phyloP scores from a whole-genome alignment of 2,113 vertebrate genomes.

The Cardinalis cardinalis region DNA sequence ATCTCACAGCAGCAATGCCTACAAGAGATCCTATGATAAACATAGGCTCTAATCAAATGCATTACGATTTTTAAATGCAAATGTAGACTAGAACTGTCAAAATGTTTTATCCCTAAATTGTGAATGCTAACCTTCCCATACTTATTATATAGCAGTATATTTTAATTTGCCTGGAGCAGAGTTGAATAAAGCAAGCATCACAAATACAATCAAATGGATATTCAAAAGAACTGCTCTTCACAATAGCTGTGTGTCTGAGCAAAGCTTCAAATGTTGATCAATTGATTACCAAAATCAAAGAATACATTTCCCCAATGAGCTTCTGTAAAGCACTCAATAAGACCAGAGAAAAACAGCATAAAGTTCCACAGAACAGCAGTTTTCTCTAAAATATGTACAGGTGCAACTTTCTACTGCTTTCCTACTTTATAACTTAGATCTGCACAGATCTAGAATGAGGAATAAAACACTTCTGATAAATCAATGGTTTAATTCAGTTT shows the following conservation, averaged over 20 bases:
- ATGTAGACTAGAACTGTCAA: slow-evolving; percentile 53
- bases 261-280: slow-evolving; percentile 40
- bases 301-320: slow-evolving; percentile 38
- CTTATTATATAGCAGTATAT: slow-evolving; percentile 39
- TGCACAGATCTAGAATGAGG: slow-evolving; percentile 36
- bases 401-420: slow-evolving; percentile 49
- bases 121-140: slow-evolving; percentile 39
- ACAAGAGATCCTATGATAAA: background rate
- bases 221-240: slow-evolving; percentile 16
- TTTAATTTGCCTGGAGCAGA: slow-evolving; percentile 48
- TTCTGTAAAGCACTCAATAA: slow-evolving; percentile 17
- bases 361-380: background rate
- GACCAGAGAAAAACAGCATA: background rate
- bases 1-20: background rate
- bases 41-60: slow-evolving; percentile 30
- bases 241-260: background rate
- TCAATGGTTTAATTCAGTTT: background rate
- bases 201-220: slow-evolving; percentile 40
- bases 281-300: slow-evolving; percentile 49
- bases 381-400: slow-evolving; percentile 41
- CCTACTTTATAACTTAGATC: slow-evolving; percentile 58
- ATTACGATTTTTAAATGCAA: slow-evolving; percentile 44
- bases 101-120: slow-evolving; percentile 54
- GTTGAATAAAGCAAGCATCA: slow-evolving; percentile 32
- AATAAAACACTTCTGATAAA: background rate